Evolutionary conservation across 2,113 vertebrate species (phyloP).

Genomic region (Tauraco erythrolophus): DNA sequence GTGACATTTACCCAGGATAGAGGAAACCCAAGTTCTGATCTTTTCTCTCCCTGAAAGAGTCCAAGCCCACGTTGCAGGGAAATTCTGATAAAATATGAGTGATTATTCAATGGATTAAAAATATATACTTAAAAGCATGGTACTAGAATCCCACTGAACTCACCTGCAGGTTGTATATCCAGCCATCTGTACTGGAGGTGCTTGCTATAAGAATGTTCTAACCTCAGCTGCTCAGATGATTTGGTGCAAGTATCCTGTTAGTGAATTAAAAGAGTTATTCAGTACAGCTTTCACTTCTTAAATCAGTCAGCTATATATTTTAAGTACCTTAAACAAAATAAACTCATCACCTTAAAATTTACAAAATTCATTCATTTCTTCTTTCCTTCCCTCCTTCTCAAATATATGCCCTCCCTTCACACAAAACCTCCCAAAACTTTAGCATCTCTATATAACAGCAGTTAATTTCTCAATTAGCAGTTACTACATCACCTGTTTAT

Average conservation of each 20-base stretch:
- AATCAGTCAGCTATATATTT: too few relatives aligned
- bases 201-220: neutral
- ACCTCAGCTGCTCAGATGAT: neutral
- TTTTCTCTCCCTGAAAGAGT: neutral
- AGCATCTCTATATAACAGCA: neutral
- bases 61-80: neutral
- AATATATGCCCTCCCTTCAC: accelerated
- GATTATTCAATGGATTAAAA: neutral
- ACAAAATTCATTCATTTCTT: accelerated
- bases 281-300: neutral
- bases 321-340: neutral
- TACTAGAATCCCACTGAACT: neutral
- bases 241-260: neutral
- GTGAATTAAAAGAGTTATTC: neutral
- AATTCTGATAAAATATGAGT: neutral
- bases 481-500: neutral
- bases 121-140: neutral
- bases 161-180: neutral
- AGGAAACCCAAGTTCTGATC: neutral
- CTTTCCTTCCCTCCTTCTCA: too few relatives aligned
- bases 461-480: neutral
- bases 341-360: neutral
- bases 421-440: accelerated
- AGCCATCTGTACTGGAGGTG: neutral
- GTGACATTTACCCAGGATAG: accelerated